A percentile compares a stretch with the other conserved stretches of the same genome.
Conservation (phyloP, 2,113 vertebrate genomes). For the Sciurus niger region DNA sequence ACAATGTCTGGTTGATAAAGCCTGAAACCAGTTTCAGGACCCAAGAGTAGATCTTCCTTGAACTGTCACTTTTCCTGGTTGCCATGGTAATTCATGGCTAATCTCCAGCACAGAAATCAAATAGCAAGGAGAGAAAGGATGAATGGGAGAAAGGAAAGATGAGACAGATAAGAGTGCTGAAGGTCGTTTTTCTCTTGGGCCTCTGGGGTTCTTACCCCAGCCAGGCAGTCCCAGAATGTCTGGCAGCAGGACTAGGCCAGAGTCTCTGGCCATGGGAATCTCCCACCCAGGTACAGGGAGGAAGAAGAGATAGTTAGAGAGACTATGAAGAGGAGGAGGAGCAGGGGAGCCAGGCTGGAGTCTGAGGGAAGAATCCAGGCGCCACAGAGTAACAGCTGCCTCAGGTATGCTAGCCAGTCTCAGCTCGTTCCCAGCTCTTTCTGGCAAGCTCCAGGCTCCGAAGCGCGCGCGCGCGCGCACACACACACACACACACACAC, state of each 20-base stretch:
- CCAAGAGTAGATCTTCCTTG: slow-evolving; percentile 77
- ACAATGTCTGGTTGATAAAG: slow-evolving; percentile 74
- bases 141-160: slow-evolving; percentile 71
- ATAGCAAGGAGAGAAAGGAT: neutral
- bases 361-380: slow-evolving; percentile 91
- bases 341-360: slow-evolving; percentile 86
- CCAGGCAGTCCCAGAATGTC: slow-evolving; percentile 85
- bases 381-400: slow-evolving; percentile 93
- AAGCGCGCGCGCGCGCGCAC: neutral
- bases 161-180: slow-evolving; percentile 73
- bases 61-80: slow-evolving; percentile 89
- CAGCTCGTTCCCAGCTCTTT: slow-evolving; percentile 89
- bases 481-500: neutral
- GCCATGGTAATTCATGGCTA: slow-evolving; percentile 84
- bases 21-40: slow-evolving; percentile 81
- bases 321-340: slow-evolving; percentile 82
- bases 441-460: slow-evolving; percentile 70
- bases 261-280: slow-evolving; percentile 85
- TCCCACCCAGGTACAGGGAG: slow-evolving; percentile 89
- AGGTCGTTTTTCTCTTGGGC: slow-evolving; percentile 56
- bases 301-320: slow-evolving; percentile 85
- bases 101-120: slow-evolving; percentile 82
- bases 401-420: slow-evolving; percentile 93
- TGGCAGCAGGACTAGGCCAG: slow-evolving; percentile 85
- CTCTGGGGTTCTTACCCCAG: slow-evolving; percentile 83